A percentile compares a stretch with the other conserved stretches of the same genome.
Conservation (phyloP, 2,797 vertebrate genomes). For the Neosilurus hyrtlii region DNA sequence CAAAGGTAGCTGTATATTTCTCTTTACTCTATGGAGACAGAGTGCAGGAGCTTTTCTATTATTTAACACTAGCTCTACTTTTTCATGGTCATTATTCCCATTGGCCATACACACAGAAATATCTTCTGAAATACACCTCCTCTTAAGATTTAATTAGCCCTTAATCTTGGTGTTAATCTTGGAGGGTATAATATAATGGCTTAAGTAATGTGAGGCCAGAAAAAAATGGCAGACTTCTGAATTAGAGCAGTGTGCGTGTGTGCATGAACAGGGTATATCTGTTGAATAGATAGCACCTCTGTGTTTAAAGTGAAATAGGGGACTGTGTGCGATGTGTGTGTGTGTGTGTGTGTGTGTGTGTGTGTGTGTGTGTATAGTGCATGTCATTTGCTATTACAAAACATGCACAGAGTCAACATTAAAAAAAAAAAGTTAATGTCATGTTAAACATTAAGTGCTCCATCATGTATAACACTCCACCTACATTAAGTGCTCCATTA, state of each 20-base stretch:
- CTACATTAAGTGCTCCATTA: neutral
- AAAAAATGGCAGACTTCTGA: conserved; percentile 31
- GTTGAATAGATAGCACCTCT: neutral
- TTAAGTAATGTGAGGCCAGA: neutral
- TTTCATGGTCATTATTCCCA: conserved; percentile 37
- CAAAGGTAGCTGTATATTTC: conserved; percentile 18
- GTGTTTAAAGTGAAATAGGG: neutral
- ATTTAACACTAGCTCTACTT: conserved; percentile 35
- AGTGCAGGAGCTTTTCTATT: conserved; percentile 43
- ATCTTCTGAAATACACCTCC: conserved; percentile 30
- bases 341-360: conserved; percentile 22
- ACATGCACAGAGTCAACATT: neutral
- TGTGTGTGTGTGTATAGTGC: neutral
- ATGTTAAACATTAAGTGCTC: neutral
- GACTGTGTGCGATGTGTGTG: neutral
- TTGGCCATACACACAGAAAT: conserved; percentile 27
- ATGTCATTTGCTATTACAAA: neutral
- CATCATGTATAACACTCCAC: neutral
- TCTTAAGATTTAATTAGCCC: conserved; percentile 47
- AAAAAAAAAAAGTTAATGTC: neutral
- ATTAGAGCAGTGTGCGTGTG: neutral
- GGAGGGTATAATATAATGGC: conserved; percentile 25
- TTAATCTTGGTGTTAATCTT: conserved; percentile 44
- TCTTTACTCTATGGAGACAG: conserved; percentile 21
- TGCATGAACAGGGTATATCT: too few species aligned